Evolutionary conservation across 2,888 invertebrate species (phyloP), one percentile per base, ranked within the genome.

Genomic region (Mayetiola destructor): DNA sequence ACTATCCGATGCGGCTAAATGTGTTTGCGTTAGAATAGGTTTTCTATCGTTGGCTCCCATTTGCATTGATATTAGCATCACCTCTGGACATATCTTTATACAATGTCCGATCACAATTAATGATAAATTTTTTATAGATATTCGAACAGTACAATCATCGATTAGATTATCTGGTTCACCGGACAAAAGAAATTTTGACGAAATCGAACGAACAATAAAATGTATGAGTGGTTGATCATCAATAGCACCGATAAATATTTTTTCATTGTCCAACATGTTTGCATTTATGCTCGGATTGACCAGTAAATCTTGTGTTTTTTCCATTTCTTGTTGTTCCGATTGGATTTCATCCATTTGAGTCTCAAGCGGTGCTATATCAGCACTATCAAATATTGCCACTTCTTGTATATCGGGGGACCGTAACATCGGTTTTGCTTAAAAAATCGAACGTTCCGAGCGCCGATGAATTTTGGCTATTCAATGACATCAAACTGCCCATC

Each of bases 71-170:
- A 84, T 68, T 1, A 85, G 79, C 58, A 92, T 78, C 4, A 84
- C 75, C 61, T 80, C 77, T 0, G 95, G 92, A 64, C 81, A 81
- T 23, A 91, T 68, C 37, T 80, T 78, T 35, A 91, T 71, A 57
- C 89, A 80, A 62, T 83, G 82, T 0, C 84, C 81, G 21, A 95
- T 69, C 66, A 91, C 92, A 57, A 80, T 80, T 20, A 95, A 68
- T 0, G 93, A 88, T 36, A 94, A 78, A 8, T 88, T 84, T 72
- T 95, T 94, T 1, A 93, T 87, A 59, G 94, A 94, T 30, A 96
- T 91, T 35, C 95, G 77, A 35, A 88, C 83, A 21, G 75, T 74
- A 69, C 80, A 79, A 67, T 94, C 94, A 2, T 85, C 73, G 61
- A 86, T 80, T 54, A 84, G 66, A 3, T 76, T 74, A 6, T 80